Percentiles rank a stretch among this genome's conserved stretches.
These are phyloP conservation scores for Drosophila kambysellisi DNA, from an alignment of 2,888 invertebrate species.

Conservation along the genomic window DNA sequence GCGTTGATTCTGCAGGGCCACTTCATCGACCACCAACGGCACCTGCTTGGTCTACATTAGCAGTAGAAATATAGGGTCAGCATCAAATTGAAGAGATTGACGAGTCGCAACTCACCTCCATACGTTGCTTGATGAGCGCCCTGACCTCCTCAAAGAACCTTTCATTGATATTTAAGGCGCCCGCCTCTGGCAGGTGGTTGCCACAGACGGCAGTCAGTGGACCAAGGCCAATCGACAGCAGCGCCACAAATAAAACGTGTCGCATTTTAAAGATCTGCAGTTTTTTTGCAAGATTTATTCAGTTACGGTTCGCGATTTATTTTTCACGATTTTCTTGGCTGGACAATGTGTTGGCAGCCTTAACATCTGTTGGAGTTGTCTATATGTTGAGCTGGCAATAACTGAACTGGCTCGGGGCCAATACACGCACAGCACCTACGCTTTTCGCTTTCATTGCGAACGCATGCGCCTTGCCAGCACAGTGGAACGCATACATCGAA, in stretches of 20 bases:
- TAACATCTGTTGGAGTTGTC: slow-evolving; percentile 76
- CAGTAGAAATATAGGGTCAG: neutral
- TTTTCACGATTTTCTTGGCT: slow-evolving; percentile 45
- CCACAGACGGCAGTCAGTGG: slow-evolving; percentile 29
- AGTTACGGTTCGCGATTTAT: slow-evolving; percentile 12
- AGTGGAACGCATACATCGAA: slow-evolving; percentile 29
- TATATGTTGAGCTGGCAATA: slow-evolving; percentile 76
- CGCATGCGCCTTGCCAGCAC: slow-evolving; percentile 65
- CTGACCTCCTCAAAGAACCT: slow-evolving; percentile 87
- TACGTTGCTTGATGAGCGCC: slow-evolving; percentile 85
- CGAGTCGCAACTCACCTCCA: slow-evolving; percentile 70
- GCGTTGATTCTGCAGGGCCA: slow-evolving; percentile 61
- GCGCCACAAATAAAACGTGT: slow-evolving; percentile 47
- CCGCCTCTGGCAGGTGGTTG: slow-evolving; percentile 74
- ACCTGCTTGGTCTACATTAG: slow-evolving; percentile 53
- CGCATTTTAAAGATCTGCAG: slow-evolving; percentile 35
- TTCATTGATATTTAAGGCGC: slow-evolving; percentile 78
- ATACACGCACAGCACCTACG: slow-evolving; percentile 62
- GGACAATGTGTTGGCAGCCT: slow-evolving; percentile 28
- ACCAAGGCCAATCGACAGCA: slow-evolving; percentile 44
- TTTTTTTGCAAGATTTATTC: slow-evolving; percentile 4
- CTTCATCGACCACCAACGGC: slow-evolving; percentile 61
- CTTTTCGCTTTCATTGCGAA: slow-evolving; percentile 71
- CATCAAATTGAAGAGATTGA: too few species aligned
- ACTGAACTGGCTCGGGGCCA: slow-evolving; percentile 64